These are phyloP conservation scores for Shinisaurus crocodilurus DNA, from an alignment of 2,113 vertebrate species.

Conservation along the genomic window DNA sequence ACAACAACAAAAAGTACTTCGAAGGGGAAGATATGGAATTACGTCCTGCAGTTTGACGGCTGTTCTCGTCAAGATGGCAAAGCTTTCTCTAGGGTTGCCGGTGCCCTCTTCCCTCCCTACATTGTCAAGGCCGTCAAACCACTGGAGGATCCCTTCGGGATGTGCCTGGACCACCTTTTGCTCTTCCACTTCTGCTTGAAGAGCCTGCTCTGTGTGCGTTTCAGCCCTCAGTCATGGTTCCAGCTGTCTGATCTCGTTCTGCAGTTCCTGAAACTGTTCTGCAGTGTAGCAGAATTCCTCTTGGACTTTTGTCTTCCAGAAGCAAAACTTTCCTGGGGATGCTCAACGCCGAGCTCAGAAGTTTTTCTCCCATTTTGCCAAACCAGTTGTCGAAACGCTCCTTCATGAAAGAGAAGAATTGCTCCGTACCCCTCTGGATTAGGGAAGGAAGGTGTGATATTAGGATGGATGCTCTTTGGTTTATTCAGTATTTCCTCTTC, in stretches of 20 bases:
- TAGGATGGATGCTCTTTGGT: slow-evolving; percentile 58
- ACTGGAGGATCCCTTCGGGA: slow-evolving; percentile 83
- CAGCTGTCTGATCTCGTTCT: slow-evolving; percentile 79
- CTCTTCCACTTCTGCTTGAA: slow-evolving; percentile 88
- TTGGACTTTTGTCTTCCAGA: slow-evolving; percentile 85
- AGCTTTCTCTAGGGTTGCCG: too few relatives aligned
- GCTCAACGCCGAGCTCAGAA: slow-evolving; percentile 82
- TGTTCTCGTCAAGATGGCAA: too few relatives aligned
- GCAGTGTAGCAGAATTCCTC: slow-evolving; percentile 65
- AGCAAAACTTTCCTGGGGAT: slow-evolving; percentile 87
- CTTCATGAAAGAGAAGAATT: slow-evolving; percentile 85
- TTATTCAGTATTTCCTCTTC: slow-evolving; percentile 90
- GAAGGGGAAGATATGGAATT: too few relatives aligned
- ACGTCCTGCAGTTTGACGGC: slow-evolving; percentile 73
- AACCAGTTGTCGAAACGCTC: slow-evolving; percentile 84
- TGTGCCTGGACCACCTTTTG: slow-evolving; percentile 82
- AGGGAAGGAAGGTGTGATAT: slow-evolving; percentile 64
- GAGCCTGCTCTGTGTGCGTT: slow-evolving; percentile 74
- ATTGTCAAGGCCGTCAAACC: too few relatives aligned
- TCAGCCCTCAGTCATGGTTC: slow-evolving; percentile 82
- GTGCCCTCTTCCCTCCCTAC: too few relatives aligned
- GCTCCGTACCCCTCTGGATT: slow-evolving; percentile 84
- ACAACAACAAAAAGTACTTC: too few relatives aligned
- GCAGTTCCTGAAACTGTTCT: slow-evolving; percentile 81
- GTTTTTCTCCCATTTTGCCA: slow-evolving; percentile 83